phyloP scores from a whole-genome alignment of 2,113 vertebrate genomes.

The Balaeniceps rex region DNA sequence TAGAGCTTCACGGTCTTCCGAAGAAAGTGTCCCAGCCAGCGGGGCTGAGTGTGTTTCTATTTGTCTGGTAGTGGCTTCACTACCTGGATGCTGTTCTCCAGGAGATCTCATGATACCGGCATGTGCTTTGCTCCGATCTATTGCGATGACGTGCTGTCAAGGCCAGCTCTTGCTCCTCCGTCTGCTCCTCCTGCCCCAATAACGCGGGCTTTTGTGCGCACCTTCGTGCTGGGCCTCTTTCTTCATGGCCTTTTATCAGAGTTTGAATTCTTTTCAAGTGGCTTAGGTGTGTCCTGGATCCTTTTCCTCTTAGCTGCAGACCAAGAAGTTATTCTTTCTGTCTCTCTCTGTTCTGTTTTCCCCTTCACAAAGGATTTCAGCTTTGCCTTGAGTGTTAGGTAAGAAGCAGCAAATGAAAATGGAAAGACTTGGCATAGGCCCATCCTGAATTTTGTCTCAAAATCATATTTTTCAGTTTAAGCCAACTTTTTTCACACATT shows the following conservation, averaged over 20 bases:
- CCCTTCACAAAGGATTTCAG: neutral
- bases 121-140: fast-evolving
- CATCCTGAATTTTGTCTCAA: neutral
- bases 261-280: neutral
- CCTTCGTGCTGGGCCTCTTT: neutral
- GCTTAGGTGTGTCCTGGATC: neutral
- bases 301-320: neutral
- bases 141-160: fast-evolving
- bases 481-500: neutral
- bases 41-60: neutral
- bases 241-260: neutral
- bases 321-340: neutral
- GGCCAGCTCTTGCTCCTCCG: neutral
- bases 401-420: neutral
- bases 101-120: neutral
- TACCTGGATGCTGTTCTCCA: neutral
- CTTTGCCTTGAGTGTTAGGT: neutral
- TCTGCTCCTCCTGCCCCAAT: neutral
- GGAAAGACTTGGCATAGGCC: too few relatives aligned
- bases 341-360: neutral
- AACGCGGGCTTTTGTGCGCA: neutral
- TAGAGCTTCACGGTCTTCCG: neutral
- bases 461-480: fast-evolving
- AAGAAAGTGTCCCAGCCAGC: neutral
- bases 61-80: neutral